Conservation (phyloP, 2,888 invertebrate genomes). For the Xestia sexstrigata region DNA sequence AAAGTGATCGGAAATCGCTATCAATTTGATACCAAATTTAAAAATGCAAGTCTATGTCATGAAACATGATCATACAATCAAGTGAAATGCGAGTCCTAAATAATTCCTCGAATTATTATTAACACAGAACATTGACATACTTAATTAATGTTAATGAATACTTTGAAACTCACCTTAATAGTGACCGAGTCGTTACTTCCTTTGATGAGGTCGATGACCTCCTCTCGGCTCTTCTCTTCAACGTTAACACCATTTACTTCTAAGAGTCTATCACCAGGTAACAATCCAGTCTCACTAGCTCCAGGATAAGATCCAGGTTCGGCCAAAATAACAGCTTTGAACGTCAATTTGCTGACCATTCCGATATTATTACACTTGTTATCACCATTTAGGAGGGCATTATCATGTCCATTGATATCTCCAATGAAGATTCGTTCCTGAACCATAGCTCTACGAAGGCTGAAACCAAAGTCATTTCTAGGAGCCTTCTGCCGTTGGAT, state of each 20-base stretch:
- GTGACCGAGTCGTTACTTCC: conserved; percentile 95
- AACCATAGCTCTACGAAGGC: conserved; percentile 96
- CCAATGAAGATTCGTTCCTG: conserved; percentile 92
- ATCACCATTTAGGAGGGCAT: conserved; percentile 82
- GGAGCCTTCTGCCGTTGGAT: conserved; percentile 95
- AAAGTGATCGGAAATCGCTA: conserved; percentile 8
- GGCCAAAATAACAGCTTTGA: conserved; percentile 96
- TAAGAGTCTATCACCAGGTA: conserved; percentile 98
- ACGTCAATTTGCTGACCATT: conserved; percentile 88
- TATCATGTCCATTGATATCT: conserved; percentile 81
- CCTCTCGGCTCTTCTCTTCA: conserved; percentile 96
- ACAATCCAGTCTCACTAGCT: conserved; percentile 95
- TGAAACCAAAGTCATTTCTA: conserved; percentile 98
- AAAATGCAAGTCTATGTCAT: conserved; percentile 1
- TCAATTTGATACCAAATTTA: conserved; percentile 1
- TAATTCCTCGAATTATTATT: conserved; percentile 8
- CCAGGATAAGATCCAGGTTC: conserved; percentile 96
- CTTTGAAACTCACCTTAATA: conserved; percentile 93
- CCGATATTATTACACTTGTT: conserved; percentile 81
- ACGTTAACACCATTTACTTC: conserved; percentile 97
- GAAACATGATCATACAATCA: conserved; percentile 17
- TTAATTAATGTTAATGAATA: conserved; percentile 18
- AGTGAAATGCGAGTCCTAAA: conserved; percentile 17
- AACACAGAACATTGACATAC: conserved; percentile 1
- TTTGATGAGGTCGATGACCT: conserved; percentile 98